Base-by-base conservation (phyloP, 1,140 invertebrate genomes). In the Sycophaga agraensis region DNA sequence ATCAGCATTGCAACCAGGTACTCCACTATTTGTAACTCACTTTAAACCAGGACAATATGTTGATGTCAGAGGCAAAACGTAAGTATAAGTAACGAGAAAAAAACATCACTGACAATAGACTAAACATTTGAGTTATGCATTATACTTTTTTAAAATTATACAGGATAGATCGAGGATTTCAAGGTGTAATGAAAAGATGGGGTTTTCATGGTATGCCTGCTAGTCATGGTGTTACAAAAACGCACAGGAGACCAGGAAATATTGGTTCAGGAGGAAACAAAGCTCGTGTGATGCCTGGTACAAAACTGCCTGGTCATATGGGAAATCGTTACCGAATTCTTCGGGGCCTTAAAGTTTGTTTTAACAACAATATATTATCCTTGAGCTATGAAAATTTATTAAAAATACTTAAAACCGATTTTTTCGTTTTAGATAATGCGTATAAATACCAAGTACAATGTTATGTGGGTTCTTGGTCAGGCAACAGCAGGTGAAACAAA, bases 231-330 rank as follows among this genome's bases (percentile, higher is more conserved):
- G 86, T 88, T 4, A 99, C 97, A 0, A 99, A 99, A 85, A 93
- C 91, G 19, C 96, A 99, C 78, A 85, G 97, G 66, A 86, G 94
- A 73, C 86, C 89, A 53, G 98, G 97, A 64, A 91, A 91, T 69
- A 95, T 97, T 72, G 96, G 93, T 40, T 86, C 86, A 62, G 92
- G 93, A 63, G 88, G 91, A 54, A 84, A 88, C 68, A 93, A 94
- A 77, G 89, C 85, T 5, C 81, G 93, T 65, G 90, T 99, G 19
- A 94, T 93, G 89, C 93, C 93, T 48, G 97, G 97, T 54, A 96
- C 92, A 26, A 96, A 97, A 83, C 87, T 99, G 89, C 94, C 96
- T 40, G 97, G 97, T 34, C 92, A 97, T 70, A 98, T 99, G 96
- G 97, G 97, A 26, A 91, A 91, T 71, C 80, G 80, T 63, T 92